Evolutionary conservation across 2,113 vertebrate species (phyloP).

Genomic region (Syngnathus typhle): DNA sequence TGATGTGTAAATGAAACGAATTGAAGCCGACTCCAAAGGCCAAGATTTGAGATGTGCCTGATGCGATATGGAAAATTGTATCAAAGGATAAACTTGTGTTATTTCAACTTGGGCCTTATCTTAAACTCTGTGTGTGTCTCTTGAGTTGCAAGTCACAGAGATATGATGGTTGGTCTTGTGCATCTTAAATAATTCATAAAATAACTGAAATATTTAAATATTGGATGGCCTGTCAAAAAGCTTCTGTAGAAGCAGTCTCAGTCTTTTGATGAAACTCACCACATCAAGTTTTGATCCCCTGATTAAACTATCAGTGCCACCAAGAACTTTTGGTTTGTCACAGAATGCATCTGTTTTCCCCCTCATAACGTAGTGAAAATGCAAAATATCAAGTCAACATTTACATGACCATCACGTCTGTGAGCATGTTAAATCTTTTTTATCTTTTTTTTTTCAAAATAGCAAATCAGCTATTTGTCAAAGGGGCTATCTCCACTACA

Average conservation of each 20-base stretch:
- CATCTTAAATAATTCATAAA: neutral
- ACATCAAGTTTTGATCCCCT: constrained; percentile 1
- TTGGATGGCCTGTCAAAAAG: neutral
- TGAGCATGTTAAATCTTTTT: neutral
- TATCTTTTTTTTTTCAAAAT: neutral
- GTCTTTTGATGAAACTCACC: neutral
- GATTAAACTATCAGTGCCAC: neutral
- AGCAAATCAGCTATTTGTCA: neutral
- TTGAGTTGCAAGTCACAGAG: neutral
- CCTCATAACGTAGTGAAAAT: neutral
- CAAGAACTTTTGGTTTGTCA: neutral
- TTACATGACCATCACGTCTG: neutral
- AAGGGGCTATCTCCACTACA: neutral
- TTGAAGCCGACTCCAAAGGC: neutral
- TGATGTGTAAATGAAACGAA: neutral
- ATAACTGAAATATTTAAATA: constrained; percentile 2
- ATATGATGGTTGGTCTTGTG: neutral
- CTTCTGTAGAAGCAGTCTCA: neutral
- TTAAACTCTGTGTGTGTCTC: neutral
- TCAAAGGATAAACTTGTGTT: constrained; percentile 12
- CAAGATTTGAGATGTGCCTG: neutral
- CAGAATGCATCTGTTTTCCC: neutral
- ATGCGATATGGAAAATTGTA: neutral
- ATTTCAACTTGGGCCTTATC: constrained; percentile 7
- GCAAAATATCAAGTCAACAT: neutral